phyloP scores from a whole-genome alignment of 2,113 vertebrate genomes.

The Megalops atlanticus region DNA sequence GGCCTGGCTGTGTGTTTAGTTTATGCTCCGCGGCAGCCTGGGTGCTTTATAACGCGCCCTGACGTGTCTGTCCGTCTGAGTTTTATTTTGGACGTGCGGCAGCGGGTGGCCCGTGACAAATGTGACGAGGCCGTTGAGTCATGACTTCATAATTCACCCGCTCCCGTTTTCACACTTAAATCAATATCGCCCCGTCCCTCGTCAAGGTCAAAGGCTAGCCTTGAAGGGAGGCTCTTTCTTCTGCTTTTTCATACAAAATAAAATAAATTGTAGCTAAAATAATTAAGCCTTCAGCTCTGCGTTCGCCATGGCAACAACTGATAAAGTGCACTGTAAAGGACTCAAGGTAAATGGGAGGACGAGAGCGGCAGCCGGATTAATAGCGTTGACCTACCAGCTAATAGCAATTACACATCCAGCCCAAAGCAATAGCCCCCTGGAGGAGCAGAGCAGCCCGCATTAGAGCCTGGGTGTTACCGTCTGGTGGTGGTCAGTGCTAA shows the following conservation, averaged over 20 bases:
- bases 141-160: constrained; percentile 73
- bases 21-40: neutral
- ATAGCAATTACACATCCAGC: neutral
- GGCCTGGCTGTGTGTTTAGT: neutral
- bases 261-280: constrained; percentile 73
- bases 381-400: neutral
- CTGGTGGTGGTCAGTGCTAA: no score
- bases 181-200: constrained; percentile 70
- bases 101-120: constrained; percentile 47
- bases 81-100: neutral
- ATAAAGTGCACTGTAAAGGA: constrained; percentile 58
- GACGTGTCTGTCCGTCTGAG: neutral
- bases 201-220: constrained; percentile 68
- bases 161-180: constrained; percentile 72
- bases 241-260: constrained; percentile 67
- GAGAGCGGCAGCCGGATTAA: constrained; percentile 34
- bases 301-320: constrained; percentile 50
- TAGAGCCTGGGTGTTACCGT: neutral
- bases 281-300: constrained; percentile 70
- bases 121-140: constrained; percentile 66
- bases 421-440: neutral
- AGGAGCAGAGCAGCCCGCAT: neutral
- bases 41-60: neutral
- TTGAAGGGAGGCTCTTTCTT: constrained; percentile 58
- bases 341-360: constrained; percentile 59